Evolutionary conservation across 2,113 vertebrate genomes (phyloP).

Genomic region (Clarias gariepinus): DNA sequence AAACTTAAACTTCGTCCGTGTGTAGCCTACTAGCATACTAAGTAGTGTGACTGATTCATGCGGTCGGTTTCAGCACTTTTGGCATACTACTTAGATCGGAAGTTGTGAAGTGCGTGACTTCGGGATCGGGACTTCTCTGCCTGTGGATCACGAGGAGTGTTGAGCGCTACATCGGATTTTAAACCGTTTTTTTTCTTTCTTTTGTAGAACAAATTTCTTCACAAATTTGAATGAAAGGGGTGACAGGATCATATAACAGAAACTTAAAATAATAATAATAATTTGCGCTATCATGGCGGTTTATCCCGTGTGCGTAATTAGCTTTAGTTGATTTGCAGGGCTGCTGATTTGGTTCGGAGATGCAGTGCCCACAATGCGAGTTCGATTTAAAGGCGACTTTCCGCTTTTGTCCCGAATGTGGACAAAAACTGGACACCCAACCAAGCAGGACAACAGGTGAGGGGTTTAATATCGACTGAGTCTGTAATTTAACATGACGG

Average conservation of each 20-base stretch:
- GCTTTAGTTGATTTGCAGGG: neutral
- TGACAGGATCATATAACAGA: neutral
- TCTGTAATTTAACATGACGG: neutral
- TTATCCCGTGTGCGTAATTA: neutral
- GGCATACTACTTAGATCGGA: neutral
- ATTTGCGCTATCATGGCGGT: neutral
- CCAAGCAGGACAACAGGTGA: neutral
- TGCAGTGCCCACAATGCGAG: neutral
- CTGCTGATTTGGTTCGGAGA: neutral
- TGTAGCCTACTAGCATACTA: neutral
- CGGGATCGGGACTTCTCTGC: neutral
- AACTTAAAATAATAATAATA: no score
- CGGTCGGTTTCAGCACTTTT: neutral
- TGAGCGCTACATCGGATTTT: neutral
- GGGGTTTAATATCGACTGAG: neutral
- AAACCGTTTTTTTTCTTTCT: neutral
- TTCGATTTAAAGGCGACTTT: neutral
- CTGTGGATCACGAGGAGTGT: neutral
- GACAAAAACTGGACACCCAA: neutral
- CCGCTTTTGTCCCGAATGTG: constrained; percentile 22
- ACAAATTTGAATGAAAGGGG: neutral
- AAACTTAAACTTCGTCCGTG: neutral
- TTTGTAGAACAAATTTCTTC: no score
- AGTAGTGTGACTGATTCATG: neutral
- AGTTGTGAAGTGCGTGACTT: neutral